Base-by-base conservation (phyloP, 2,797 vertebrate genomes). In the Tangara arthus region DNA sequence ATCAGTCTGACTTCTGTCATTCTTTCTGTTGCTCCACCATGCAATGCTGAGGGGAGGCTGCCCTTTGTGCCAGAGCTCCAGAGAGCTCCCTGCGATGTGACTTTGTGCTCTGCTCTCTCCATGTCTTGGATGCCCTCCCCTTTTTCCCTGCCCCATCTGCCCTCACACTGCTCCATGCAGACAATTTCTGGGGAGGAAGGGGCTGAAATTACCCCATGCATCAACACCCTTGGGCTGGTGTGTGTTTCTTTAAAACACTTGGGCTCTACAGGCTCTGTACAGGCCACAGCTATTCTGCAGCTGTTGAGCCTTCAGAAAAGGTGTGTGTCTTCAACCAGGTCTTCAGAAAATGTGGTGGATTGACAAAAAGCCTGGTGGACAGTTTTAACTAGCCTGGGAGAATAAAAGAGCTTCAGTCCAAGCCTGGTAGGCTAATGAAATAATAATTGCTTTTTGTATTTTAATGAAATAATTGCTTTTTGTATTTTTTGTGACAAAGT, bases 41-140 rank as follows among this genome's bases (percentile, higher is more conserved):
- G 41, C 28, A 2, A 15, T 87, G 46, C 63, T 9, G 4, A 8
- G 39, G 24, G 18, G 7, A 66, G 23, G 7, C 49, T 12, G 18
- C 20, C 41, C 19, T 52, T 37, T 46, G 41, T 64, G 57, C 20
- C 26, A 7, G 28, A 57, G 46, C 53, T 75, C 11, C 24, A 17
- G 9, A 61, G 46, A 46, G 28, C 44, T 42, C 34, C 17, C 35
- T 15, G 47, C 21, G 30, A 4, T 15, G 22, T 14, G 35, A 30
- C n/a, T 56, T 20, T 12, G 41, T 39, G 41, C 64, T 59, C 35
- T 82, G n/a, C 42, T 37, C 35, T 61, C 41, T 24, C 8, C 0
- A 1, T 11, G 49, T 20, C 11, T 77, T 37, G 30, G 27, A 0
- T 49, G 37, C 41, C 63, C 15, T 65, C 23, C 28, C 0, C 0